Percentiles rank a stretch among this genome's conserved stretches.
These are phyloP conservation scores for Corvus hawaiiensis DNA, from an alignment of 2,113 vertebrate genomes.

Conservation along the genomic window DNA sequence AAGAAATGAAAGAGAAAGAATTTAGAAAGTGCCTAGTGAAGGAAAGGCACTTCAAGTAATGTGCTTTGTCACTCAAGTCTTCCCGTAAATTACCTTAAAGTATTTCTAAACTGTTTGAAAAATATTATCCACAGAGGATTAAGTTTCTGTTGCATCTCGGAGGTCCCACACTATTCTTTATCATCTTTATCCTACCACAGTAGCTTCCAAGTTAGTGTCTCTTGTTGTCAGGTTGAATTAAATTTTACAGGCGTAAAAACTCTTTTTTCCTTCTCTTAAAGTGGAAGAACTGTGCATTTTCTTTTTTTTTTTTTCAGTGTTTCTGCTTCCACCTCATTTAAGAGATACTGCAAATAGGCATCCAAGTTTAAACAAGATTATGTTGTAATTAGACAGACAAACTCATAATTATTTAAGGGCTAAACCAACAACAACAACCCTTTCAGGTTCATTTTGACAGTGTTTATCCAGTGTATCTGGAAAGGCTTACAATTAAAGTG, in stretches of 20 bases:
- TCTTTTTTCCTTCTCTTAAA: background rate
- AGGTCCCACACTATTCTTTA: background rate
- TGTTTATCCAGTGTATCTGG: slow-evolving; percentile 63
- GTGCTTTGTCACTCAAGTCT: slow-evolving; percentile 58
- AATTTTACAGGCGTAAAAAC: slow-evolving; percentile 22
- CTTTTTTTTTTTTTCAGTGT: background rate
- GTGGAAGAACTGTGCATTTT: background rate
- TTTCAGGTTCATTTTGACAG: slow-evolving; percentile 56
- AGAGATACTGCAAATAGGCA: slow-evolving; percentile 26
- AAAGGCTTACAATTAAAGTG: slow-evolving; percentile 63
- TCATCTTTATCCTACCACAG: slow-evolving; percentile 16
- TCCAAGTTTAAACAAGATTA: slow-evolving; percentile 49
- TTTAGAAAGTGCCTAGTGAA: slow-evolving; percentile 41
- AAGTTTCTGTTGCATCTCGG: slow-evolving; percentile 14
- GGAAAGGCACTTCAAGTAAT: slow-evolving; percentile 60
- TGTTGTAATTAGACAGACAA: slow-evolving; percentile 57
- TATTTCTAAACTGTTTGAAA: slow-evolving; percentile 48
- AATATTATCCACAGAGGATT: background rate
- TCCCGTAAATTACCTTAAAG: slow-evolving; percentile 47
- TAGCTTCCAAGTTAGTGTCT: slow-evolving; percentile 23
- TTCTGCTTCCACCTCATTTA: slow-evolving; percentile 5
- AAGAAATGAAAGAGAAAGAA: slow-evolving; percentile 63
- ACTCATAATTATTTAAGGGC: slow-evolving; percentile 57
- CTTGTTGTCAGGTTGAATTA: slow-evolving; percentile 45
- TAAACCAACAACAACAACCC: slow-evolving; percentile 30